phyloP scores from a whole-genome alignment of 2,888 invertebrate genomes.

The Hemicrepidius hirtus region DNA sequence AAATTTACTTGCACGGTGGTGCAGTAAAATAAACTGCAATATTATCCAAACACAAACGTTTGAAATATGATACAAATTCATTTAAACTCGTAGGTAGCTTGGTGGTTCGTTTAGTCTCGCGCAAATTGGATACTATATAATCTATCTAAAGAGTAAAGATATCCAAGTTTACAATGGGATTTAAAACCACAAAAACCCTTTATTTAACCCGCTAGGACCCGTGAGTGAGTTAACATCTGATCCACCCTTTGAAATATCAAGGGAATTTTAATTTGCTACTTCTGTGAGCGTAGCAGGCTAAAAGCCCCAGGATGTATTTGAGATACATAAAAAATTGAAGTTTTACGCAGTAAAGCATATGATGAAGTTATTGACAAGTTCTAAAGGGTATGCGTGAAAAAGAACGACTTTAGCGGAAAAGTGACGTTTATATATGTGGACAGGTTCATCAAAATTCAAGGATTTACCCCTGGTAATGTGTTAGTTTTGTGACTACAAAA shows the following conservation, averaged over 20 bases:
- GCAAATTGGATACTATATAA: background rate
- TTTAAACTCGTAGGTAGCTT: background rate
- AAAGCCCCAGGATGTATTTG: conserved; percentile 16
- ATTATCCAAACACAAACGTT: no score
- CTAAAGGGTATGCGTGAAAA: conserved; percentile 19
- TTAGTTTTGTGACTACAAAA: background rate
- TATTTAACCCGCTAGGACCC: conserved; percentile 1
- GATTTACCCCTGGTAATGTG: background rate
- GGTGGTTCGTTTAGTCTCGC: background rate
- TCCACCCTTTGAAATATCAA: conserved; percentile 14
- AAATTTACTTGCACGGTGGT: no score
- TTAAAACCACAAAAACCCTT: conserved; percentile 11
- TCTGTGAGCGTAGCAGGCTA: background rate
- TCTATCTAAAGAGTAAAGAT: background rate
- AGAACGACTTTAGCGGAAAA: conserved; percentile 21
- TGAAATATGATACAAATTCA: no score
- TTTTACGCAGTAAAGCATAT: conserved; percentile 21
- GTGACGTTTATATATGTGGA: conserved; percentile 19
- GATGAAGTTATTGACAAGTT: conserved; percentile 31
- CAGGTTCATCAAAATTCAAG: conserved; percentile 12
- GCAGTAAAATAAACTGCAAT: no score
- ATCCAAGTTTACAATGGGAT: conserved; percentile 15
- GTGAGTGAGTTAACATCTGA: conserved; percentile 8
- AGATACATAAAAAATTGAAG: conserved; percentile 18
- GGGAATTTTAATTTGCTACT: conserved; percentile 22